phyloP scores from a whole-genome alignment of 2,888 invertebrate genomes.

The Atethmia centrago region DNA sequence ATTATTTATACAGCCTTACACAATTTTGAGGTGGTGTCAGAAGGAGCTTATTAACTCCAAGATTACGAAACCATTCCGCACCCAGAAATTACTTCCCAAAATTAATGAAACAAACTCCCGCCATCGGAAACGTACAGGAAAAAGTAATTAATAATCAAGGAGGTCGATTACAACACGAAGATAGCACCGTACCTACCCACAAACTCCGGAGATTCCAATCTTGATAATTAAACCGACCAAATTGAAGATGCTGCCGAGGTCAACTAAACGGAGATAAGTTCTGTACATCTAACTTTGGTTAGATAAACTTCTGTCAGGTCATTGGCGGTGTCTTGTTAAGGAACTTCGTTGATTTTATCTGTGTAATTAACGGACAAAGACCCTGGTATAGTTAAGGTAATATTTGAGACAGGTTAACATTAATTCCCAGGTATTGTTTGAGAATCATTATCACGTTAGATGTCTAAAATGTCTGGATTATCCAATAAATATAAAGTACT shows the following conservation, averaged over 20 bases:
- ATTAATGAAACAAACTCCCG: conserved; percentile 44
- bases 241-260: conserved; percentile 65
- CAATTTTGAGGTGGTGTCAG: background rate
- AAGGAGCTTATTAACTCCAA: conserved; percentile 5
- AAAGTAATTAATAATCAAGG: conserved; percentile 62
- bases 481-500: background rate
- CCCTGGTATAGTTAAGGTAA: conserved; percentile 45
- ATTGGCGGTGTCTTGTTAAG: conserved; percentile 67
- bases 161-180: conserved; percentile 49
- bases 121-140: conserved; percentile 49
- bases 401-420: conserved; percentile 32
- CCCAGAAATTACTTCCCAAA: conserved; percentile 36
- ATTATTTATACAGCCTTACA: background rate
- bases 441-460: conserved; percentile 17
- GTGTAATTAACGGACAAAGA: conserved; percentile 68
- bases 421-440: conserved; percentile 29
- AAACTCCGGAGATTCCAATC: conserved; percentile 63
- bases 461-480: background rate
- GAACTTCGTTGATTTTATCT: conserved; percentile 73
- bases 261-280: conserved; percentile 70
- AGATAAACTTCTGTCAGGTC: conserved; percentile 73
- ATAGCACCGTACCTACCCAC: conserved; percentile 27
- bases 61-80: conserved; percentile 5
- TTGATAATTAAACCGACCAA: conserved; percentile 69
- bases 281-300: conserved; percentile 69